Percentiles rank a stretch among this genome's conserved stretches.
Evolutionary conservation across 2,888 invertebrate species (phyloP).

Genomic region (Mayetiola destructor): DNA sequence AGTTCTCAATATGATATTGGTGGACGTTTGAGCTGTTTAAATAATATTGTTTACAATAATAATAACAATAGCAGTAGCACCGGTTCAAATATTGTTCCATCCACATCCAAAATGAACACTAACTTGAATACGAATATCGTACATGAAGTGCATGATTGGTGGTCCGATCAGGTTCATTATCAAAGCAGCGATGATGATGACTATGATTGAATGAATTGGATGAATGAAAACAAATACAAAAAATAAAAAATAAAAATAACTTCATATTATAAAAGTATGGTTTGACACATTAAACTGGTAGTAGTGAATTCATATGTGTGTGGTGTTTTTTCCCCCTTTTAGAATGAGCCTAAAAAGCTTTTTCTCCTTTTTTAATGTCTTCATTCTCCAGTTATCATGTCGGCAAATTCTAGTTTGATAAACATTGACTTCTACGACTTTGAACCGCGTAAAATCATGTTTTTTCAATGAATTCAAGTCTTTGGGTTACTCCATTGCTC

Average conservation of each 20-base stretch:
- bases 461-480: no score
- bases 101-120: background rate
- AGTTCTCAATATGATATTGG: background rate
- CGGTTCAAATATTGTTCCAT: background rate
- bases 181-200: constrained; percentile 48
- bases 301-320: no score
- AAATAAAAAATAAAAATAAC: background rate
- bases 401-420: no score
- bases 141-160: constrained; percentile 71
- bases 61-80: constrained; percentile 6
- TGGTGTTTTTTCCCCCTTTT: no score
- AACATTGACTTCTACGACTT: no score
- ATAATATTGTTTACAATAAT: background rate
- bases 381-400: no score
- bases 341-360: no score
- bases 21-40: background rate
- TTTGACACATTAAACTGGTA: no score
- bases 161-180: constrained; percentile 60
- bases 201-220: constrained; percentile 11
- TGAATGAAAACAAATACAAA: background rate
- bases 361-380: no score
- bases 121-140: constrained; percentile 36
- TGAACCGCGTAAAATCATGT: no score
- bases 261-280: background rate
- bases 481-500: no score